Base-by-base conservation (phyloP, 2,797 vertebrate species). In the Alca torda region DNA sequence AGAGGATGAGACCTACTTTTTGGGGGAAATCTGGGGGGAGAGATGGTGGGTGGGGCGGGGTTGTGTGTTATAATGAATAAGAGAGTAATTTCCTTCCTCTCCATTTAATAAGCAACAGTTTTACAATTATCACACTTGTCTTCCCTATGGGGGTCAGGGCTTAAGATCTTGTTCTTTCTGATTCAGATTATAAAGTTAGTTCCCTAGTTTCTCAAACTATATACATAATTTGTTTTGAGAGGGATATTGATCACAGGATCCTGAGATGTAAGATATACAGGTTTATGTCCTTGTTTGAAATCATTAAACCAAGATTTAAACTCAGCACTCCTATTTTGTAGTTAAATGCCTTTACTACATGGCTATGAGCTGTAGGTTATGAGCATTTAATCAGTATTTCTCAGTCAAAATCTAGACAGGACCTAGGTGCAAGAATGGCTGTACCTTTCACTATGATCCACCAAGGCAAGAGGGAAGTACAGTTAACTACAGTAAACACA, bases 21-120 rank as follows among this genome's bases (percentile, higher is more conserved):
- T 10, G 11, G 15, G 15, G 46, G 21, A 11, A 48, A 23, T 48
- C 7, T 23, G 11, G 20, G 46, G 20, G 46, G 46, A 48, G 46
- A 48, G 21, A 48, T 23, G 21, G 46, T 48, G 28, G 3, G 6
- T 51, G 3, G 6, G 17, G 10, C 37, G 7, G 4, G 2, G 0
- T 13, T n/a, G 4, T 30, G 14, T 78, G 3, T 85, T 56, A 9
- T 18, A 64, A 88, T 31, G 14, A 60, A 31, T 51, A 56, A 57
- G 10, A 81, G 6, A 65, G 5, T 53, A 30, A 4, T 70, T 73
- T 79, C 18, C 4, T 89, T 87, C 35, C 10, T 48, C 23, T 82
- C 13, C 3, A 21, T 59, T 51, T 84, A 43, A 26, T 31, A 72
- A 67, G 28, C 9, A 63, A n/a, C 16, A 21, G 3, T 68, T 79